phyloP scores from a whole-genome alignment of 2,797 vertebrate species.

The Mastacembelus armatus region DNA sequence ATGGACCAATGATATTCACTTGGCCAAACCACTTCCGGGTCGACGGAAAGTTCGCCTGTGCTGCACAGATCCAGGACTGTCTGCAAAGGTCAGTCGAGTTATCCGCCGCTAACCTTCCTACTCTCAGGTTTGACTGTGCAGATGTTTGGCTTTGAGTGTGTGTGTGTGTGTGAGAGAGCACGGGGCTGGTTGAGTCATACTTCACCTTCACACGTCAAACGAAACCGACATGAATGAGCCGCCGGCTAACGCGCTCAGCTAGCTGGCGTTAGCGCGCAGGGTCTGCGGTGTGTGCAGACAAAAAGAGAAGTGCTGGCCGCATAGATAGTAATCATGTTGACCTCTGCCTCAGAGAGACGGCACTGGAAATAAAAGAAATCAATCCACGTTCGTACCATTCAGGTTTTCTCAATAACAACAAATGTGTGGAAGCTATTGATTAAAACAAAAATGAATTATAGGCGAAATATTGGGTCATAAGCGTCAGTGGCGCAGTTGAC shows the following conservation, averaged over 20 bases:
- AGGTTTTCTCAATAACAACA: no score
- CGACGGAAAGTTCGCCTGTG: conserved; percentile 53
- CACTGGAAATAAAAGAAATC: no score
- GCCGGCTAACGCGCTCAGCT: conserved; percentile 50
- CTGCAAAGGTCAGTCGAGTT: conserved; percentile 76
- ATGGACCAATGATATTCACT: conserved; percentile 42
- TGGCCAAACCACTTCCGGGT: conserved; percentile 71
- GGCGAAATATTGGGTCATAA: no score
- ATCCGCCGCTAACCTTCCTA: background rate
- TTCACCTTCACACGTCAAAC: background rate
- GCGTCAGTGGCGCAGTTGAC: no score
- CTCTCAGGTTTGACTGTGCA: conserved; percentile 29
- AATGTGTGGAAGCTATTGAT: no score
- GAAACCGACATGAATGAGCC: conserved; percentile 2
- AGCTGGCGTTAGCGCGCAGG: conserved; percentile 56
- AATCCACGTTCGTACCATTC: no score
- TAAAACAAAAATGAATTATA: no score
- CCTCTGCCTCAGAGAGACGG: no score
- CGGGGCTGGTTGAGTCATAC: background rate
- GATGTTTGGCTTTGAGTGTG: conserved; percentile 10
- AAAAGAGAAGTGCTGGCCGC: conserved; percentile 35
- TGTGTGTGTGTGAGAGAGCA: background rate
- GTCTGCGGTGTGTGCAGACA: conserved; percentile 20
- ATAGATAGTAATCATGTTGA: no score
- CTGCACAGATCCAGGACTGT: conserved; percentile 55